These are phyloP conservation scores for Tachysurus fulvidraco DNA, from an alignment of 2,113 vertebrate genomes.

Conservation along the genomic window DNA sequence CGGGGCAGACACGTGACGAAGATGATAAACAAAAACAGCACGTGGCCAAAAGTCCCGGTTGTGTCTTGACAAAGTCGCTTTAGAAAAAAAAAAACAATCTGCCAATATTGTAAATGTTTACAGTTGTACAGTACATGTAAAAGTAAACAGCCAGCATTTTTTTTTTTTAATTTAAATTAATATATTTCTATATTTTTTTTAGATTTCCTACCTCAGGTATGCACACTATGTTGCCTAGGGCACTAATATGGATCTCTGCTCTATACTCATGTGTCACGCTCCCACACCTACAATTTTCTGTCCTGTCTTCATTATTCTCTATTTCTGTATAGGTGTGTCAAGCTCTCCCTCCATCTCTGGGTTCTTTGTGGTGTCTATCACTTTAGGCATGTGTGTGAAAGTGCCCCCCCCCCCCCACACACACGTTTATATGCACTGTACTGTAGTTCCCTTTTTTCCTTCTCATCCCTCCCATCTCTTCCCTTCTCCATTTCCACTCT, in stretches of 20 bases:
- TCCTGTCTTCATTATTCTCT: conserved; percentile 7
- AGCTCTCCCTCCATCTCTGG: conserved; percentile 13
- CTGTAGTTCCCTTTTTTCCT: neutral
- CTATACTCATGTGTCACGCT: neutral
- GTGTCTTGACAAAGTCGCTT: no score
- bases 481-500: conserved; percentile 44
- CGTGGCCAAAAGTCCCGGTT: no score
- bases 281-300: neutral
- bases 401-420: no score
- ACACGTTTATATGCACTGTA: neutral
- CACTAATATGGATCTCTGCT: neutral
- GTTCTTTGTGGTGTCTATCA: conserved; percentile 19
- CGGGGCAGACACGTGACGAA: no score
- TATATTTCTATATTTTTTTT: neutral
- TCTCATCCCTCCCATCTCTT: neutral
- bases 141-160: neutral
- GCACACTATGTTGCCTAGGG: neutral
- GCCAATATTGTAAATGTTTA: no score
- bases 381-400: neutral
- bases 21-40: no score
- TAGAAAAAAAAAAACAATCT: no score
- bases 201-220: neutral
- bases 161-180: neutral
- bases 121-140: no score
- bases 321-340: neutral